phyloP scores from a whole-genome alignment of 1,140 invertebrate genomes.

The Paralvinella palmiformis region DNA sequence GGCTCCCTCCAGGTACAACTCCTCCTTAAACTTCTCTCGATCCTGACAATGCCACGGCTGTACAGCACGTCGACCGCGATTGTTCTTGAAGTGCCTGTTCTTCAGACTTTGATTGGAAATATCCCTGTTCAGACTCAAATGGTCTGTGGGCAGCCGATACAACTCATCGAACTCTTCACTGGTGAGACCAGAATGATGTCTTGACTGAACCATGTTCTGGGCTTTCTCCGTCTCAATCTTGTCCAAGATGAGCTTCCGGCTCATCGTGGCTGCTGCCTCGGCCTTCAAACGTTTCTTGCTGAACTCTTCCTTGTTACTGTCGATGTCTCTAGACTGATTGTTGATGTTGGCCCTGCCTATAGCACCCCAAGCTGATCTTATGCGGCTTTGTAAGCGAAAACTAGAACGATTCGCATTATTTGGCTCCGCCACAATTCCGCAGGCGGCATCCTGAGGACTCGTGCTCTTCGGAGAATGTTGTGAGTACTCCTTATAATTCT shows the following conservation, averaged over 20 bases:
- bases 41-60: background rate
- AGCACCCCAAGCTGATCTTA: background rate
- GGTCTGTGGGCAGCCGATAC: constrained; percentile 17
- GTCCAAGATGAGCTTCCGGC: constrained; percentile 11
- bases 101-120: background rate
- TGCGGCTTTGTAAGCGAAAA: background rate
- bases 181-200: background rate
- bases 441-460: background rate
- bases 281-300: background rate
- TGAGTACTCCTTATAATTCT: background rate
- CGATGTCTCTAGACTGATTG: background rate
- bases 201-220: background rate
- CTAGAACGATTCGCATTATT: background rate
- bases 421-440: background rate
- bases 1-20: background rate
- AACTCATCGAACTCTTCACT: constrained; percentile 14
- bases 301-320: background rate
- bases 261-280: background rate
- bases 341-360: background rate
- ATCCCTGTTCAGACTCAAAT: constrained; percentile 10
- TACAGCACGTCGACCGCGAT: background rate
- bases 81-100: constrained; percentile 1
- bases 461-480: background rate
- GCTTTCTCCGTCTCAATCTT: constrained; percentile 13
- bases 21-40: background rate